phyloP scores from a whole-genome alignment of 2,113 vertebrate genomes.

The Neolamprologus hecqui region DNA sequence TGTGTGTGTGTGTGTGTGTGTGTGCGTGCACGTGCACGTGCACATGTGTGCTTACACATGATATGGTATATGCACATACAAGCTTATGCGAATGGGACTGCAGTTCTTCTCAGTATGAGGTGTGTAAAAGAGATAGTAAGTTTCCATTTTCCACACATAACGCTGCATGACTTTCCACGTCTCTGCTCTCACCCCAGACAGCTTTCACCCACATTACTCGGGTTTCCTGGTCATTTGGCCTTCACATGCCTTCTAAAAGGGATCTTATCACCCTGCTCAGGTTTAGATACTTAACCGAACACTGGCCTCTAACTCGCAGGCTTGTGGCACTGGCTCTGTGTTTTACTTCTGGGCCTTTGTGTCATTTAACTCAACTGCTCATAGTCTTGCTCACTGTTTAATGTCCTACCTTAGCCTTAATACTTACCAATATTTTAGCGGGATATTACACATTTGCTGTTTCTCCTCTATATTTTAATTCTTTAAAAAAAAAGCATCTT shows the following conservation, averaged over 20 bases:
- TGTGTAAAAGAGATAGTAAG: constrained; percentile 41
- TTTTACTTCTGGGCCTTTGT: constrained; percentile 7
- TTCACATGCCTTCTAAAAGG: constrained; percentile 60
- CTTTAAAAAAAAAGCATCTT: neutral
- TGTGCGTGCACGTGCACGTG: neutral
- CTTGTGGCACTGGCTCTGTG: constrained; percentile 5
- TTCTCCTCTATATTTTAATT: neutral
- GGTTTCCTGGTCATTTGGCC: constrained; percentile 60
- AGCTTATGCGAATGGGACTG: neutral
- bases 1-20: neutral
- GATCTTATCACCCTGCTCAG: constrained; percentile 64
- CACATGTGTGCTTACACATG: neutral
- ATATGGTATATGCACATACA: neutral
- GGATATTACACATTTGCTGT: neutral
- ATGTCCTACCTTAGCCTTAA: neutral
- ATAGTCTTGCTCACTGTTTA: neutral
- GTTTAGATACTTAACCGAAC: constrained; percentile 59
- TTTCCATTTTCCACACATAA: constrained; percentile 58
- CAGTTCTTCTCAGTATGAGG: constrained; percentile 10
- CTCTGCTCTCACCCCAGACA: constrained; percentile 41
- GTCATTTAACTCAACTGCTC: neutral
- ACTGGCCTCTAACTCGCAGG: constrained; percentile 16
- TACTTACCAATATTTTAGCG: neutral
- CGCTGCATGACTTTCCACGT: constrained; percentile 44
- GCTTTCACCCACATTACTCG: constrained; percentile 58